phyloP scores from a whole-genome alignment of 2,888 invertebrate species.

The Cheiracanthium punctorium region DNA sequence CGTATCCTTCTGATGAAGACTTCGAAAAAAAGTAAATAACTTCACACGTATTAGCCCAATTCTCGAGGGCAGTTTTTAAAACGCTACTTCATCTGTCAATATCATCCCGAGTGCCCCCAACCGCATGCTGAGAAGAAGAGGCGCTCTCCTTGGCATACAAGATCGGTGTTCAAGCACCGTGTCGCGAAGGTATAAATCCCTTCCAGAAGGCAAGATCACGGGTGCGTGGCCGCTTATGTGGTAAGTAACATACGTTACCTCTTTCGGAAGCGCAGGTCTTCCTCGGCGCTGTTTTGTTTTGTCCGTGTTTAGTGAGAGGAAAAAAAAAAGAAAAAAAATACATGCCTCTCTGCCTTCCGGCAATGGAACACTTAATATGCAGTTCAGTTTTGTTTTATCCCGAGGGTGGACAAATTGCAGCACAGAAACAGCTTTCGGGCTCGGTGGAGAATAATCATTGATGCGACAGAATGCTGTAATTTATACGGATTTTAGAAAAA shows the following conservation, averaged over 20 bases:
- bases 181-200: background rate
- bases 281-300: background rate
- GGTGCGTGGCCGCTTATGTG: slow-evolving; percentile 4
- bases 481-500: background rate
- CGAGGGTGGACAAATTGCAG: background rate
- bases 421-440: background rate
- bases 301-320: background rate
- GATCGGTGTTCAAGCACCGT: background rate
- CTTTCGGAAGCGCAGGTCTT: background rate
- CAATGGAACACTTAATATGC: background rate
- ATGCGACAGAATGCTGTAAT: background rate
- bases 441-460: background rate
- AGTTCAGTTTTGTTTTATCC: background rate
- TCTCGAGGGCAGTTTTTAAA: background rate
- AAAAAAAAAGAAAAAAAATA: too few relatives aligned
- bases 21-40: background rate
- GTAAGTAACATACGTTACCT: slow-evolving; percentile 2
- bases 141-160: background rate
- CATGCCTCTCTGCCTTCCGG: background rate
- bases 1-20: background rate
- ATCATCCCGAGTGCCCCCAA: background rate
- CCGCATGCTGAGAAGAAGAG: background rate
- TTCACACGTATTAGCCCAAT: background rate
- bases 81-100: background rate
- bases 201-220: background rate